phyloP scores from a whole-genome alignment of 2,888 invertebrate species.

The Dolomedes plantarius region DNA sequence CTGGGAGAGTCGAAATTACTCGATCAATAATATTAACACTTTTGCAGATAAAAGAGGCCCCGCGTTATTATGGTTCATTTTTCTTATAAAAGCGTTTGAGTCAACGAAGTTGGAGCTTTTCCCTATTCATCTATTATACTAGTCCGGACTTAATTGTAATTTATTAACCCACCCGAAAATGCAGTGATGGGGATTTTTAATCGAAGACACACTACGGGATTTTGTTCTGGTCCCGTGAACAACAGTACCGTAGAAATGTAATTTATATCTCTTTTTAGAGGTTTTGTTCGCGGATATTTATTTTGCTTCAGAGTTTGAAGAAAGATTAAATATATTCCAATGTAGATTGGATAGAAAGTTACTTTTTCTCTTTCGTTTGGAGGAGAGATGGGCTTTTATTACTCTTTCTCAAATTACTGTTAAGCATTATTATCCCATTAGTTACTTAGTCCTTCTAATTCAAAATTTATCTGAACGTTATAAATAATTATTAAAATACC shows the following conservation, averaged over 20 bases:
- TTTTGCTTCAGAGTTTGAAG: too few species aligned
- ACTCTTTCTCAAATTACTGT: too few species aligned
- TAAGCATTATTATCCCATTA: too few species aligned
- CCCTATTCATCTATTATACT: constrained; percentile 37
- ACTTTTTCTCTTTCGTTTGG: too few species aligned
- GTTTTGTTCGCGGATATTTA: neutral
- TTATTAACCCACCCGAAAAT: constrained; percentile 48
- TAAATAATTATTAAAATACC: too few species aligned
- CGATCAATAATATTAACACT: constrained; percentile 66
- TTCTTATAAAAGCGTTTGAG: constrained; percentile 36
- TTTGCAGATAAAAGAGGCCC: constrained; percentile 33
- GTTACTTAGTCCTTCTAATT: too few species aligned
- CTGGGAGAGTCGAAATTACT: constrained; percentile 23
- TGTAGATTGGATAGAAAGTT: too few species aligned
- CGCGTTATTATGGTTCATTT: constrained; percentile 48
- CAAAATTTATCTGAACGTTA: too few species aligned
- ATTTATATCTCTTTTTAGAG: constrained; percentile 29
- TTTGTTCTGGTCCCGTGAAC: constrained; percentile 17
- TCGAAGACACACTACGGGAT: constrained; percentile 32
- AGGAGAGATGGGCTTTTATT: too few species aligned
- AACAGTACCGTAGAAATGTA: constrained; percentile 22
- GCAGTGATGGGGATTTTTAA: constrained; percentile 53
- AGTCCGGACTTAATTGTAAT: constrained; percentile 56
- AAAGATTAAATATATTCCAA: too few species aligned
- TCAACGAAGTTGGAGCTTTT: constrained; percentile 18